These are phyloP conservation scores for Myrmophylax atrothorax DNA, from an alignment of 2,113 vertebrate genomes.

Conservation along the genomic window DNA sequence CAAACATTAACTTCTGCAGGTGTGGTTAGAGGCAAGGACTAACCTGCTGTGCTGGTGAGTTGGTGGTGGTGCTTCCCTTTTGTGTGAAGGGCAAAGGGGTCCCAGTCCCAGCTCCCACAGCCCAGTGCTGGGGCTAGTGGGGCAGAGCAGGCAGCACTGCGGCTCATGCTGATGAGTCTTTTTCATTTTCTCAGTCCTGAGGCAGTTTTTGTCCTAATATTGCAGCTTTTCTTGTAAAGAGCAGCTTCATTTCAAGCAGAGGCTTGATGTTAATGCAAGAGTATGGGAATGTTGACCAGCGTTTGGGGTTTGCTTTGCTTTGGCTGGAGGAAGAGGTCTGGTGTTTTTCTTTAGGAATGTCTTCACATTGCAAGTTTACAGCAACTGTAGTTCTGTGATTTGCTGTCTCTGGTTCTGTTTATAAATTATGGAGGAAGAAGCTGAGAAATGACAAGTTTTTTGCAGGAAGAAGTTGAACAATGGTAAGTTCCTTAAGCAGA, in stretches of 20 bases:
- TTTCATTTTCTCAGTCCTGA: background rate
- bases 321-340: background rate
- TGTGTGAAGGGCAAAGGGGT: background rate
- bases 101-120: background rate
- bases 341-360: background rate
- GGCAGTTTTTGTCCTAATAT: background rate
- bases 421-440: background rate
- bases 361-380: background rate
- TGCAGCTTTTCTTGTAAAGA: background rate
- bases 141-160: background rate
- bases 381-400: background rate
- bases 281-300: background rate
- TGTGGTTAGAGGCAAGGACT: background rate
- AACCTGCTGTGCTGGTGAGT: background rate
- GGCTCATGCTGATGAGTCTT: accelerated
- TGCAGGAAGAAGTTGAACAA: background rate
- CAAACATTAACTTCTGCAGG: background rate
- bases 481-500: background rate
- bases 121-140: accelerated
- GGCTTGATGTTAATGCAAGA: background rate
- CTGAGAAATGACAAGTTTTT: background rate
- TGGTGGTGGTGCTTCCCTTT: background rate
- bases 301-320: background rate
- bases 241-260: background rate
- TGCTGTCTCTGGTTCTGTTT: background rate